Base-by-base conservation (phyloP, 2,797 vertebrate genomes). In the Amniataba percoides region DNA sequence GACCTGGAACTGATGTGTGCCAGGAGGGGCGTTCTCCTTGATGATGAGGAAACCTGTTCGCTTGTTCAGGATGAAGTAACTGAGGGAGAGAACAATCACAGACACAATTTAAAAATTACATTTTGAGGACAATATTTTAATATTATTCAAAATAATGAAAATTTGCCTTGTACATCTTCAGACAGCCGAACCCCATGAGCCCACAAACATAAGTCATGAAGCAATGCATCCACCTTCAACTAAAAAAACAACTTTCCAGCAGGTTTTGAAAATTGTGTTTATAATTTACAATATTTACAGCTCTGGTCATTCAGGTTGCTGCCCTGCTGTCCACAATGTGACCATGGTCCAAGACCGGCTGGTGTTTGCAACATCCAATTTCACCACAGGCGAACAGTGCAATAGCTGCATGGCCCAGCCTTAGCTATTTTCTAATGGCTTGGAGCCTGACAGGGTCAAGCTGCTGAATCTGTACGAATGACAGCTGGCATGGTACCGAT, bases 11-110 rank as follows among this genome's bases (percentile, higher is more conserved):
- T 95, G 93, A 76, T 97, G 96, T 72, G 78, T 93, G 63, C 96
- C 96, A 0, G 95, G 90, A 13, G 95, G 95, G 52, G 96, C 76
- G 13, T 95, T 95, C 88, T 96, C 96, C 90, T 96, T 95, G 91
- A 97, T 96, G 86, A 96, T 93, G 65, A 98, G 89, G 77, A 96
- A 96, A 27, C 97, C 97, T 0, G 96, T 97, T 71, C 95, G 93
- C 87, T 95, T 96, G 92, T 97, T 97, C 90, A 97, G 90, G 79
- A 96, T 95, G 61, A 97, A 97, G 92, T 93, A 95, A 75, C 97
- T 98, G 87, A 73, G 81, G 74, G 81, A 65, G 74, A 65, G 3
- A 48, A 74, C 19, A 69, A 60, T n/a, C n/a, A 73, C 25, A 75
- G 15, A 81, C 34, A 79, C 10, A 53, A 23, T 18, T 63, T 27